Evolutionary conservation across 2,797 vertebrate genomes (phyloP).

Genomic region (Yasuhikotakia modesta): DNA sequence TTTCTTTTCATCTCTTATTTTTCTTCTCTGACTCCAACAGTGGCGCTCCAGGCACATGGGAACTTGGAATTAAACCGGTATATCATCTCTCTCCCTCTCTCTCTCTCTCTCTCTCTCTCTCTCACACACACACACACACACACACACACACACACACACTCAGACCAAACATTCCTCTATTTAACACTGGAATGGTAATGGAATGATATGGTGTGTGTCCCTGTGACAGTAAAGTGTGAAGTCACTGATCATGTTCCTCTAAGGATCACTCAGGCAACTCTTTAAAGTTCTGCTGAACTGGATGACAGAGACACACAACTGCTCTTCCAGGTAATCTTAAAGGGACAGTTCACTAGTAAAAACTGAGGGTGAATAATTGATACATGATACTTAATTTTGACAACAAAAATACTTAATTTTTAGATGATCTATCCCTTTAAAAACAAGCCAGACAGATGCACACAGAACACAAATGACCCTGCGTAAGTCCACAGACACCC

Average conservation of each 20-base stretch:
- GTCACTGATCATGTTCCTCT: constrained; percentile 54
- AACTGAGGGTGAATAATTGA: neutral
- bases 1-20: constrained; percentile 33
- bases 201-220: constrained; percentile 18
- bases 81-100: constrained; percentile 29
- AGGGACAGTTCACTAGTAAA: neutral
- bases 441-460: neutral
- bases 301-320: neutral
- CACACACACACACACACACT: neutral
- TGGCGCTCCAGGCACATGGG: constrained; percentile 22
- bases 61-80: constrained; percentile 53
- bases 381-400: too few species aligned
- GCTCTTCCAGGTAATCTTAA: neutral
- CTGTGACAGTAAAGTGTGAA: constrained; percentile 20
- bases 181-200: constrained; percentile 24
- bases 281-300: constrained; percentile 42
- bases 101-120: neutral
- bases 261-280: constrained; percentile 47
- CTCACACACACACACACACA: neutral
- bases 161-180: constrained; percentile 18
- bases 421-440: neutral
- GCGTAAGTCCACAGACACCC: constrained; percentile 22
- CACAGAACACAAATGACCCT: neutral
- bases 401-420: too few species aligned
- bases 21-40: constrained; percentile 28